phyloP scores from a whole-genome alignment of 64 coral and sea anemone species.

The Pachyseris speciosa region DNA sequence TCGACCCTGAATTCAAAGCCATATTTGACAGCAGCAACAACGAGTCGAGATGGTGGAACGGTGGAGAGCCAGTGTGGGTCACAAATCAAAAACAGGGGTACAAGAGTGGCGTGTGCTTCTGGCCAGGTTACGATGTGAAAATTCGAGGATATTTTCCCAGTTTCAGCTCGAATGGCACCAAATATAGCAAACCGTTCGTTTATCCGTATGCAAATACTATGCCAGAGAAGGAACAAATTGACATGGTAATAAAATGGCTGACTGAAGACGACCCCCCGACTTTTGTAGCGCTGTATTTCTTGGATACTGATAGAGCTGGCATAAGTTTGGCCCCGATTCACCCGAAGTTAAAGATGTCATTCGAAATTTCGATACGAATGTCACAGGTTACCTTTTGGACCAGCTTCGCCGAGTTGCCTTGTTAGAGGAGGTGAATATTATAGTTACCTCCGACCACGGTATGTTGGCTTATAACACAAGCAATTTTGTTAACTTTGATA shows the following conservation, averaged over 20 bases:
- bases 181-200: conserved; percentile 63
- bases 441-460: conserved; percentile 83
- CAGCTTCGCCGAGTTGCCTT: conserved; percentile 49
- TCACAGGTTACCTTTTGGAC: conserved; percentile 67
- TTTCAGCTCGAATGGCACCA: conserved; percentile 25
- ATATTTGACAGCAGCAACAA: conserved; percentile 51
- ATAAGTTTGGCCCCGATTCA: conserved; percentile 65
- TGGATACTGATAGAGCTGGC: conserved; percentile 57
- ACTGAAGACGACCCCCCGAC: conserved; percentile 39
- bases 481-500: conserved; percentile 69
- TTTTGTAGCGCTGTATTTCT: conserved; percentile 88
- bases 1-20: conserved; percentile 64
- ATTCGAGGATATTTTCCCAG: conserved; percentile 63
- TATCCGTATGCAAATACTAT: conserved; percentile 61
- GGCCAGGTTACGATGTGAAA: conserved; percentile 72
- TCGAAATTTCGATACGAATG: conserved; percentile 20
- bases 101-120: conserved; percentile 81
- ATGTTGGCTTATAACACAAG: conserved; percentile 67
- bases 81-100: conserved; percentile 87
- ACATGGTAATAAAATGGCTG: conserved; percentile 68
- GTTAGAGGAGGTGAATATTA: conserved; percentile 60
- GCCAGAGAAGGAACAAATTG: conserved; percentile 62
- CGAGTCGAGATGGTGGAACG: conserved; percentile 74
- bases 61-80: conserved; percentile 85
- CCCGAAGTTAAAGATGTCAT: conserved; percentile 49